Evolutionary conservation across 2,888 invertebrate species (phyloP), one percentile per base, ranked within the genome.

Genomic region (Aphodius granarius): DNA sequence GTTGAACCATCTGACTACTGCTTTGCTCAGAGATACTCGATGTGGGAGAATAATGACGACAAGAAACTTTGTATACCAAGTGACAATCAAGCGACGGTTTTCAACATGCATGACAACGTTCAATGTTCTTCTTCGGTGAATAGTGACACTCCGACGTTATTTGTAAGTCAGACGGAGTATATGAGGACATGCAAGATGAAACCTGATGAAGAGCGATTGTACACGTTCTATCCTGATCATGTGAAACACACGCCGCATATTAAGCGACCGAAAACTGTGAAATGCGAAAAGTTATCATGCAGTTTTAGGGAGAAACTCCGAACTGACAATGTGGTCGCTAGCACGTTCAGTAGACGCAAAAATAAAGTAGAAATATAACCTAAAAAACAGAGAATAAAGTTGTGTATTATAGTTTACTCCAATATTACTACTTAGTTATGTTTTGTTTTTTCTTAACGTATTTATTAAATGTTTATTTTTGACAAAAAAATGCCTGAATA

Each of bases 11-110:
- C 18, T 18, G 20, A 66, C 13, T 66, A 66, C 20, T 66, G 66
- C 5, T 66, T 66, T 17, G 66, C 66, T 17, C 66, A 66, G 17
- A 66, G 66, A 66, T 66, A 66, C 66, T 66, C 66, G 17, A 66
- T 16, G 17, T 66, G 66, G 66, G 19, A 66, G 18, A 66, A 66
- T 5, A 66, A 13, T 13, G 20, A 66, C 13, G 18, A 18, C 3
- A 66, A 18, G 66, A 66, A 66, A 20, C 17, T 19, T 13, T 66
- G 66, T n/a, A 66, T 66, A 16, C 19, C 19, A 2, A 66, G 20
- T 5, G 18, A 66, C 20, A 20, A 20, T 13, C 19, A 66, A 66
- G 43, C 43, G 43, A 43, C 43, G 13, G 43, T 43, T 43, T 43
- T 43, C 9, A 43, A 3, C 43, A 43, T 43, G 13, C 13, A 43